Conservation (phyloP, 1,140 invertebrate species). For the Sweltsa coloradensis region DNA sequence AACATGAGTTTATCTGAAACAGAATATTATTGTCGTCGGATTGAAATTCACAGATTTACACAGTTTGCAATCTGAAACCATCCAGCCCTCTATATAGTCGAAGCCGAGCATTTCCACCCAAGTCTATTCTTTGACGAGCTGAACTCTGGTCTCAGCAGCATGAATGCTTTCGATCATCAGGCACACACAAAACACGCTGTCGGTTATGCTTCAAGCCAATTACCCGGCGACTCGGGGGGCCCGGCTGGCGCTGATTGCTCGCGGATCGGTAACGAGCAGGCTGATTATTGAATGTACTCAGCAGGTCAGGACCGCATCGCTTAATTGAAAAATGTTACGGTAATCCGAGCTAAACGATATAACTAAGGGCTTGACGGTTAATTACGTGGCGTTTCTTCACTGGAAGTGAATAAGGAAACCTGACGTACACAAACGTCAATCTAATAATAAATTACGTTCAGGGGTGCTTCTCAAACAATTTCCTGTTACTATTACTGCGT, state of each 20-base stretch:
- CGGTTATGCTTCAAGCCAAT: slow-evolving; percentile 15
- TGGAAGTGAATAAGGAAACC: not conserved
- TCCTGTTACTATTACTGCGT: slow-evolving; percentile 16
- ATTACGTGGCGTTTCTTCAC: slow-evolving; percentile 13
- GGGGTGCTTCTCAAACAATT: slow-evolving; percentile 14
- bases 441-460: slow-evolving; percentile 15
- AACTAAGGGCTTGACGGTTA: slow-evolving; percentile 15
- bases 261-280: slow-evolving; percentile 10
- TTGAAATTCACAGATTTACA: no score
- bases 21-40: no score
- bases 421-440: slow-evolving; percentile 12
- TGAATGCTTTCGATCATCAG: slow-evolving; percentile 8
- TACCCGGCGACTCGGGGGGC: slow-evolving; percentile 15
- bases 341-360: slow-evolving; percentile 15
- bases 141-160: no score
- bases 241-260: slow-evolving; percentile 15
- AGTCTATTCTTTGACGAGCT: no score
- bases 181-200: slow-evolving; percentile 12
- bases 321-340: slow-evolving; percentile 13
- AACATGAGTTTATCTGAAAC: no score
- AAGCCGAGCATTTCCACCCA: no score
- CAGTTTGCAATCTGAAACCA: no score
- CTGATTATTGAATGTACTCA: slow-evolving; percentile 12
- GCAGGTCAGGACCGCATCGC: slow-evolving; percentile 1
- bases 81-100: no score